These are phyloP conservation scores for Leuctra nigra DNA, from an alignment of 2,888 invertebrate genomes.

Conservation along the genomic window DNA sequence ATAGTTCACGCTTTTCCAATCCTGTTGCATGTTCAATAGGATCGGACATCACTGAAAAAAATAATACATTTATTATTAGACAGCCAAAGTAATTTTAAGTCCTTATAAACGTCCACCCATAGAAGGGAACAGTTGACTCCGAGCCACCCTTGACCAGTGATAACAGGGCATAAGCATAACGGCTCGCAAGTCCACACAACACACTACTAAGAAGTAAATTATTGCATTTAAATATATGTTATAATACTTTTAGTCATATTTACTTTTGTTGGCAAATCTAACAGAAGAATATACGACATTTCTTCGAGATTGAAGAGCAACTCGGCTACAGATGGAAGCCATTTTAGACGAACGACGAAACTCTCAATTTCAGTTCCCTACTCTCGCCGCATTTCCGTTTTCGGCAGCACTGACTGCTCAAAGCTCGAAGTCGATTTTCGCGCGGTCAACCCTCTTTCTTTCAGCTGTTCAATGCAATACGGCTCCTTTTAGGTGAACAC, in stretches of 20 bases:
- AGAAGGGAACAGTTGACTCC: no score
- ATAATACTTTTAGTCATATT: no score
- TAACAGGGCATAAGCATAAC: no score
- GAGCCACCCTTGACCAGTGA: no score
- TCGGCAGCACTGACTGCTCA: neutral
- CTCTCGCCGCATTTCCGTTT: no score
- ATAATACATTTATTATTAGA: no score
- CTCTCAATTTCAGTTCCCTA: neutral
- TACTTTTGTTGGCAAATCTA: conserved; percentile 24
- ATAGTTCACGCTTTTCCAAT: conserved; percentile 80
- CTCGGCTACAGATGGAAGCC: conserved; percentile 22
- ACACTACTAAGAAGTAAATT: no score
- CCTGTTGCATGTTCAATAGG: conserved; percentile 92
- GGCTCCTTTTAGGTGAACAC: neutral
- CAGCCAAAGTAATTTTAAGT: neutral
- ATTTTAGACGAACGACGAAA: conserved; percentile 30
- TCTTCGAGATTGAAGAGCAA: conserved; percentile 21
- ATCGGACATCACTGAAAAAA: conserved; percentile 66
- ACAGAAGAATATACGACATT: conserved; percentile 24
- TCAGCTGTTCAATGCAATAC: neutral
- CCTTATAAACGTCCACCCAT: no score
- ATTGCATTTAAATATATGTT: no score
- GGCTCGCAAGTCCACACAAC: no score
- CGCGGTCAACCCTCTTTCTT: neutral
- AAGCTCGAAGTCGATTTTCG: neutral